These are phyloP conservation scores for Falco punctatus DNA, from an alignment of 2,113 vertebrate species.

Conservation along the genomic window DNA sequence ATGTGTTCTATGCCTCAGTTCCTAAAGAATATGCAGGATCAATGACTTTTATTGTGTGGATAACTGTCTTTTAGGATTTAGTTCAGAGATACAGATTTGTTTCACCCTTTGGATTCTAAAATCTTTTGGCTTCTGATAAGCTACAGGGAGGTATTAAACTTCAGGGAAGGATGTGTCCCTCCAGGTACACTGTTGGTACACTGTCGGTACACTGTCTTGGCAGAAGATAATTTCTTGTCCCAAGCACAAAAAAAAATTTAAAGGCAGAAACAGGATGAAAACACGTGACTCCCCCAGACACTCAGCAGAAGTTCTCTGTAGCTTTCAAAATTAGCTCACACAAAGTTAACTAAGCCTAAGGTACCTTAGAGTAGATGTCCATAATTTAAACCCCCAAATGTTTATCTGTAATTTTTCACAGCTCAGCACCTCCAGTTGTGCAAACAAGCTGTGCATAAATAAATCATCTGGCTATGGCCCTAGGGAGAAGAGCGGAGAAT, in stretches of 20 bases:
- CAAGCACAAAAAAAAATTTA: not conserved
- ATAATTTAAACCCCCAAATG: not conserved
- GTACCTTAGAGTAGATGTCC: not conserved
- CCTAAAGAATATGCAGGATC: not conserved
- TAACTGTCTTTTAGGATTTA: not conserved
- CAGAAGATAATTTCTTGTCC: not conserved
- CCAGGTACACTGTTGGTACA: not conserved
- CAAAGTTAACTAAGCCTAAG: not conserved
- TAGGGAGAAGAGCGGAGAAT: not conserved
- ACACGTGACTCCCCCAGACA: fast-evolving
- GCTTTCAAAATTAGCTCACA: not conserved
- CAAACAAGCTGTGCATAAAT: not conserved
- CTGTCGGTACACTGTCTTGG: not conserved
- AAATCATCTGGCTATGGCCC: not conserved
- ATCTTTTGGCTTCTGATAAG: not conserved
- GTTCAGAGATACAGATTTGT: not conserved
- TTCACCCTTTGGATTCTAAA: not conserved
- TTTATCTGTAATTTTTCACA: slow-evolving; percentile 7
- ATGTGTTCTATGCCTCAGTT: not conserved
- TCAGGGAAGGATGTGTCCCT: not conserved
- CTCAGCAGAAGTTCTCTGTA: not conserved
- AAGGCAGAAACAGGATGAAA: not conserved
- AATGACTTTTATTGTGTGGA: not conserved
- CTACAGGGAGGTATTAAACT: not conserved
- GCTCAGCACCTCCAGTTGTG: not conserved